Evolutionary conservation across 2,888 invertebrate genomes (phyloP), one percentile per base, ranked within the genome.

Genomic region (Gnatocerus cornutus): DNA sequence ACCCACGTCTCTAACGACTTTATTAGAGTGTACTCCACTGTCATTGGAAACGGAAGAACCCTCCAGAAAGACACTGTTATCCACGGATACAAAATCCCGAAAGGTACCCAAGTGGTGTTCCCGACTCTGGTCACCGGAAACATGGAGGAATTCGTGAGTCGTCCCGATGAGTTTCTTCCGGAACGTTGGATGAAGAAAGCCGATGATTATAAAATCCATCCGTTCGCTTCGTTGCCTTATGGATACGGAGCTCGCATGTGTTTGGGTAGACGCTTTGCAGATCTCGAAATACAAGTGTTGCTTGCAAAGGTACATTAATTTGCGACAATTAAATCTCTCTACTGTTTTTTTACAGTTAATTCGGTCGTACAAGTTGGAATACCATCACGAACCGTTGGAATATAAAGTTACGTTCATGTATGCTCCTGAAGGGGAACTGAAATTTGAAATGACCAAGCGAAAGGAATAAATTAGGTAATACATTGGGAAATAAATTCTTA

Each of bases 71-170:
- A 94, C 75, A 89, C 91, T 12, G 85, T 90, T 0, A 89, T 94
- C 55, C 89, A 90, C 71, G 93, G 92, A 8, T 94, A 92, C 79
- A 89, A 88, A 68, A 89, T 94, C 75, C 94, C 94, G 0, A 90
- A 91, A 85, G 93, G 93, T 68, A 93, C 93, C 87, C 91, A 93
- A 79, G 89, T 94, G 0, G 86, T 94, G 59, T 91, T 94, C 80
- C 92, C 92, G 69, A 91, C 93, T 73, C 89, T 91, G 78, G 87
- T 89, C 10, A 92, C 91, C 75, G 89, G 91, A 55, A 90, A 91
- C 80, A 87, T 88, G 78, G 90, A 91, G 9, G 84, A 89, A 61
- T 89, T 92, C 74, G 93, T 90, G 77, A 86, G 89, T 0, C 84
- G 87, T n/a, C 86, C 92, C 4, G 78, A 85, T 0, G 86, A 90